A percentile compares a stretch with the other conserved stretches of the same genome.
Conservation (phyloP, 2,888 invertebrate species). For the Oscheius myriophilus region DNA sequence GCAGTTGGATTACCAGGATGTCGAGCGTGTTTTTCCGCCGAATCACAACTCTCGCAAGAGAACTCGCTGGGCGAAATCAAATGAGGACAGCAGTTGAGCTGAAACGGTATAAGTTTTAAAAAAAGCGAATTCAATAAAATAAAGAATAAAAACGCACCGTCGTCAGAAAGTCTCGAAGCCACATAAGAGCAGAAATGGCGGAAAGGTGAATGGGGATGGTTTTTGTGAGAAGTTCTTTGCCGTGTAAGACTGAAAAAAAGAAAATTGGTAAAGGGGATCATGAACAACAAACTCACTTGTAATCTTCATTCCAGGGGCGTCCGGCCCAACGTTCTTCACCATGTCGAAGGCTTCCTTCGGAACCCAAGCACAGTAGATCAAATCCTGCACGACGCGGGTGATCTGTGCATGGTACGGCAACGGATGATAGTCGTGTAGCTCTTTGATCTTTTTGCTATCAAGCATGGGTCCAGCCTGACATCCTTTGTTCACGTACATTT, state of each 20-base stretch:
- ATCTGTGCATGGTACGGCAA: too few relatives aligned
- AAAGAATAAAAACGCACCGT: not conserved
- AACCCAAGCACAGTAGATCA: constrained; percentile 10
- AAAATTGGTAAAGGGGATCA: not conserved
- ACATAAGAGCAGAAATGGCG: not conserved
- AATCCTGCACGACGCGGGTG: not conserved
- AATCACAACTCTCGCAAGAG: not conserved
- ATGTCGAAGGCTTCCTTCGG: constrained; percentile 7
- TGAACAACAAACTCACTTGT: not conserved
- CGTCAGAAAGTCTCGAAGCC: not conserved
- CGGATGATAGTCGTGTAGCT: not conserved
- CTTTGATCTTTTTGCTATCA: not conserved
- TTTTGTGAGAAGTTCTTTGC: constrained; percentile 1
- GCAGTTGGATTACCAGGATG: not conserved
- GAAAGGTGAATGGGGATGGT: not conserved
- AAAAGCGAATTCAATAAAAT: too few relatives aligned
- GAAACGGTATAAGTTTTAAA: not conserved
- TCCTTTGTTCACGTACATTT: not conserved
- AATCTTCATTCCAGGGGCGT: too few relatives aligned
- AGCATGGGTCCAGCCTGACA: not conserved
- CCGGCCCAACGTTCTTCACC: not conserved
- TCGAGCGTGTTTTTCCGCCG: not conserved
- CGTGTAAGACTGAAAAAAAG: not conserved
- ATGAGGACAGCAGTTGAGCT: constrained; percentile 18
- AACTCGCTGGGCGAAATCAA: not conserved